A percentile compares a stretch with the other conserved stretches of the same genome.
These are phyloP conservation scores for Teleopsis dalmanni DNA, from an alignment of 1,140 invertebrate species.

Conservation along the genomic window DNA sequence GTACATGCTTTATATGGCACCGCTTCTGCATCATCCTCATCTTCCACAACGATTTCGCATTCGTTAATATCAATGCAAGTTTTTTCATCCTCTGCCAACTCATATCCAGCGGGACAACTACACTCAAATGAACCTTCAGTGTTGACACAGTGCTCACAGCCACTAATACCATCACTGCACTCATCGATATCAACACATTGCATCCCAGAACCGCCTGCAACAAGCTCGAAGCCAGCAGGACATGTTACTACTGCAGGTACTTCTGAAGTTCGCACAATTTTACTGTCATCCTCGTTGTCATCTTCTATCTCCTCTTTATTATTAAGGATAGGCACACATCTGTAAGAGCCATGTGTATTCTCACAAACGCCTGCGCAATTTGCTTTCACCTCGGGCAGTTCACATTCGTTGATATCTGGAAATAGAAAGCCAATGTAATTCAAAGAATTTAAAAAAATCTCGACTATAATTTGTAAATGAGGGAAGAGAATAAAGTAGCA, in stretches of 20 bases:
- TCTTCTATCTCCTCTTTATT: slow-evolving; percentile 10
- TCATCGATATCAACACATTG: slow-evolving; percentile 59
- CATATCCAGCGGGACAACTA: slow-evolving; percentile 52
- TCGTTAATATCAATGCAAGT: slow-evolving; percentile 58
- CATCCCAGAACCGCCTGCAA: slow-evolving; percentile 22
- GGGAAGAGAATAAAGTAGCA: neutral
- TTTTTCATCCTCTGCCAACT: slow-evolving; percentile 42
- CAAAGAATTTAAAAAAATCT: neutral
- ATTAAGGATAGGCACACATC: slow-evolving; percentile 45
- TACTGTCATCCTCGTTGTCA: slow-evolving; percentile 10
- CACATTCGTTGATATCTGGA: slow-evolving; percentile 65
- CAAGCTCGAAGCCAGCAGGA: slow-evolving; percentile 40
- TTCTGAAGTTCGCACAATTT: neutral
- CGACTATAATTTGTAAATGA: too few species aligned
- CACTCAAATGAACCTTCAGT: slow-evolving; percentile 49
- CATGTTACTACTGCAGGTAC: slow-evolving; percentile 23
- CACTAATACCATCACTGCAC: slow-evolving; percentile 47
- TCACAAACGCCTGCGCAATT: slow-evolving; percentile 55
- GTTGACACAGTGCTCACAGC: slow-evolving; percentile 20
- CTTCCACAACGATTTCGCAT: slow-evolving; percentile 48
- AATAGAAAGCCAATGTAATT: neutral
- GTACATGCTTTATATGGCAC: slow-evolving; percentile 47
- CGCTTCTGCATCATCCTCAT: slow-evolving; percentile 28
- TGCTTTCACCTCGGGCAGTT: slow-evolving; percentile 45
- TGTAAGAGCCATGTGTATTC: slow-evolving; percentile 63